Percentiles rank a stretch among this genome's conserved stretches.
phyloP scores from a whole-genome alignment of 2,888 invertebrate species.

The Napeogenes sylphis region DNA sequence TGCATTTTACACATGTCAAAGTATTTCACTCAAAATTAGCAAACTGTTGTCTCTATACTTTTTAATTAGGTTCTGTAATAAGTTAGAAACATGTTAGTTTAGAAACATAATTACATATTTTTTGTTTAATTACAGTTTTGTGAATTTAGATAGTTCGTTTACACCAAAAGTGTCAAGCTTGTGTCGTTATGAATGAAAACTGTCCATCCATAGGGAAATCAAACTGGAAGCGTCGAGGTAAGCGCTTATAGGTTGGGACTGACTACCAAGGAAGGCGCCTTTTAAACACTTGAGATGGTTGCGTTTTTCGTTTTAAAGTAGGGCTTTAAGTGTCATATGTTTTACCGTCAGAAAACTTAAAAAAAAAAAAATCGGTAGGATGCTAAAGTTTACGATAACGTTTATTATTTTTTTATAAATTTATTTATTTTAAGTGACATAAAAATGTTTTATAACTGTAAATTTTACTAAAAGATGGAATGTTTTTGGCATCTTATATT shows the following conservation, averaged over 20 bases:
- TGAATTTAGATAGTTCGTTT: constrained; percentile 21
- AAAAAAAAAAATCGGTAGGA: too few relatives aligned
- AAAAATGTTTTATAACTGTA: too few relatives aligned
- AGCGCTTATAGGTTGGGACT: constrained; percentile 67
- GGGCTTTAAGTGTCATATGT: too few relatives aligned
- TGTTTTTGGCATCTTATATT: constrained; percentile 40
- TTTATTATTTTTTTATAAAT: too few relatives aligned
- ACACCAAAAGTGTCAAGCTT: constrained; percentile 11
- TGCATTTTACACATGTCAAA: not conserved
- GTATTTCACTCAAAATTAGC: not conserved
- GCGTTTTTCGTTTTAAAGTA: not conserved
- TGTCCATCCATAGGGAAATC: constrained; percentile 68
- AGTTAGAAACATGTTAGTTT: not conserved
- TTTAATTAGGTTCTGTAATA: not conserved
- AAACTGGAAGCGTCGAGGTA: constrained; percentile 57
- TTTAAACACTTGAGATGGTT: constrained; percentile 1
- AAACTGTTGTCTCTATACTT: not conserved
- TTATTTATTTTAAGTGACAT: too few relatives aligned
- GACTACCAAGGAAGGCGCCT: constrained; percentile 18
- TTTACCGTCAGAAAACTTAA: too few relatives aligned
- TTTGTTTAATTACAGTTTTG: constrained; percentile 20
- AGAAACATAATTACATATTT: not conserved
- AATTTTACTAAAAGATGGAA: not conserved
- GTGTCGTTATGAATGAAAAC: constrained; percentile 35
- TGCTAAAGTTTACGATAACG: too few relatives aligned